phyloP scores from a whole-genome alignment of 2,797 vertebrate species.

The Pseudochaenichthys georgianus region DNA sequence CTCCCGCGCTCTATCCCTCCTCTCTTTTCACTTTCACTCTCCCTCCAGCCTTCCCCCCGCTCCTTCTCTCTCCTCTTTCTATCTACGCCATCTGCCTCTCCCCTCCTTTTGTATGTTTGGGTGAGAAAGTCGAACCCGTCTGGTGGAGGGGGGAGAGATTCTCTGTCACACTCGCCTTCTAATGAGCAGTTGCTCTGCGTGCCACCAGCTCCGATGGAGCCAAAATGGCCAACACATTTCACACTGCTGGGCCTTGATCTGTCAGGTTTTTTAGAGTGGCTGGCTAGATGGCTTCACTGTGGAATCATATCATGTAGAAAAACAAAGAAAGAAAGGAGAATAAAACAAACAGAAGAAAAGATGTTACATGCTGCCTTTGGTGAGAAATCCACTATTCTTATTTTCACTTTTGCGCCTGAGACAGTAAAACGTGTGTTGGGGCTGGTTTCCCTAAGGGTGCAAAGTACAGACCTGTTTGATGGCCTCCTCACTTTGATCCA shows the following conservation, averaged over 20 bases:
- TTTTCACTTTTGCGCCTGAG: constrained; percentile 42
- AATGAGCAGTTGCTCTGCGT: constrained; percentile 78
- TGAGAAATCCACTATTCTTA: constrained; percentile 65
- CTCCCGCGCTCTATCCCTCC: neutral
- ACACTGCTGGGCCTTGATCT: constrained; percentile 66
- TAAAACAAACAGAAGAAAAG: constrained; percentile 61
- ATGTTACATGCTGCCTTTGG: constrained; percentile 70
- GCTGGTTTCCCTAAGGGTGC: constrained; percentile 39
- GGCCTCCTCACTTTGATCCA: constrained; percentile 61
- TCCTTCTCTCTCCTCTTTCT: constrained; percentile 13
- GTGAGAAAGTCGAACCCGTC: constrained; percentile 50
- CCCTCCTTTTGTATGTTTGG: constrained; percentile 34
- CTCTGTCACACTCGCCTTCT: constrained; percentile 70
- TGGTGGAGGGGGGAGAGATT: constrained; percentile 30
- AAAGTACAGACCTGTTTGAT: constrained; percentile 53
- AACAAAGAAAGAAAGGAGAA: constrained; percentile 28
- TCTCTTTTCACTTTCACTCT: constrained; percentile 32
- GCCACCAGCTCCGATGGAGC: constrained; percentile 66
- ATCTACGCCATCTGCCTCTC: constrained; percentile 40
- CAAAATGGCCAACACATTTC: constrained; percentile 78
- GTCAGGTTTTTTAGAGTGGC: constrained; percentile 50
- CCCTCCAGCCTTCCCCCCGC: constrained; percentile 27
- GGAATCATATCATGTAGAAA: constrained; percentile 27
- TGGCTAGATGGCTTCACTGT: constrained; percentile 46
- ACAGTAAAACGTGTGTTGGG: constrained; percentile 37